Base-by-base conservation (phyloP, 2,888 invertebrate species). In the Strigamia crassipes region DNA sequence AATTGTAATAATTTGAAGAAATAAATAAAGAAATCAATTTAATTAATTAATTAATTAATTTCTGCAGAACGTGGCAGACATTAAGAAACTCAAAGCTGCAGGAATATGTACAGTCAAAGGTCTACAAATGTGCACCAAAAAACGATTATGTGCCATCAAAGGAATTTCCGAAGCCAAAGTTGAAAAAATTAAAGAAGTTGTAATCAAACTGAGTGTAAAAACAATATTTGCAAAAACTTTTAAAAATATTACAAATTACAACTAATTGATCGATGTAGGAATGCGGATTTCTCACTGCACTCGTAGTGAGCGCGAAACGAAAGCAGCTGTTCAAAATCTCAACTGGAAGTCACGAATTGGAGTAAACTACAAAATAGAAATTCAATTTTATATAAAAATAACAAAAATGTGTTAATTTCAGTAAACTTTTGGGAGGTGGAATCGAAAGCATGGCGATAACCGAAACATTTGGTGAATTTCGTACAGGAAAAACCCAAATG, bases 391-490 rank as follows among this genome's bases (percentile, higher is more conserved):
- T 27, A 66, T 15, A 23, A 78, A 78, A n/a, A 5, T 1, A 27
- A 1, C 4, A 46, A 46, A 42, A 42, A 27, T 27, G 1, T 27
- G 27, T 38, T 15, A n/a, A 12, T 46, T 46, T 84, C 85, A 94
- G 94, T 86, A 93, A 92, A 87, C 88, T 94, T 34, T 87, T 94
- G 78, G 94, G 93, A 5, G 94, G 94, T 38, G 94, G 94, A 0
- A 90, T 94, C 81, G 94, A 94, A 88, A 94, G 94, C 8, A 94
- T 94, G 94, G 90, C 94, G 0, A 94, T 94, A 81, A 94, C 94
- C 0, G 94, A 94, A 89, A 93, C 92, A 9, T 94, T 94, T 87
- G 94, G 94, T 8, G 94, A 94, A 89, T 94, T 94, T 86, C 90
- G 94, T 41, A 93, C 93, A 0, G 94, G 94, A 18, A 94, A 94